Evolutionary conservation across 2,113 vertebrate species (phyloP).

Genomic region (Isurus oxyrinchus): DNA sequence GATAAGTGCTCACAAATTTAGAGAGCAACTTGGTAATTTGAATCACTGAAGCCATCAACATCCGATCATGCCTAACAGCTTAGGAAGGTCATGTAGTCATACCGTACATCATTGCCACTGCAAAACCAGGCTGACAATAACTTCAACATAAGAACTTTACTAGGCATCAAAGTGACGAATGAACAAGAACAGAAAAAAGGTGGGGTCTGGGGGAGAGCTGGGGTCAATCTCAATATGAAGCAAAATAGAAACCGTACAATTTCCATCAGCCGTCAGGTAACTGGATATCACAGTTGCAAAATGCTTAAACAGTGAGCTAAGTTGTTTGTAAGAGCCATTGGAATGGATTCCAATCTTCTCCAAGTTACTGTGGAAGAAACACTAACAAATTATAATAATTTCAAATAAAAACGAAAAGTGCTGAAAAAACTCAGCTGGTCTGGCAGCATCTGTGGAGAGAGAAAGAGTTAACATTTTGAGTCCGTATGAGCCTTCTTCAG

Average conservation of each 20-base stretch:
- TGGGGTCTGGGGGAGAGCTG: no score
- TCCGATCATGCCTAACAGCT: not conserved
- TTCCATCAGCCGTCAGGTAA: not conserved
- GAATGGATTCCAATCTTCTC: not conserved
- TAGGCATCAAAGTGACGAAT: not conserved
- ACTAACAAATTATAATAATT: not conserved
- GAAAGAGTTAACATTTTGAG: no score
- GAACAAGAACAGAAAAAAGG: not conserved
- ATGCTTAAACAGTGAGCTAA: not conserved
- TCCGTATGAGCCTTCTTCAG: no score
- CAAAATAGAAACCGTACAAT: not conserved
- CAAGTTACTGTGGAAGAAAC: not conserved
- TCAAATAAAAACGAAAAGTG: not conserved
- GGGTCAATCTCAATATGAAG: not conserved
- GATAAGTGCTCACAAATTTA: not conserved
- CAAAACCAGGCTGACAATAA: not conserved
- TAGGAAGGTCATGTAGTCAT: no score
- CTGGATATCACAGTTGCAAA: not conserved
- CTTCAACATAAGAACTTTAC: not conserved
- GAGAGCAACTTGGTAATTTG: not conserved
- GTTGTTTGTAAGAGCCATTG: not conserved
- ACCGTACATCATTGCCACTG: no score
- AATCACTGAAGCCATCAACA: not conserved
- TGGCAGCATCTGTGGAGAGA: no score
- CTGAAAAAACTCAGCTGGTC: no score